Conservation (phyloP, 2,888 invertebrate genomes). For the Limenitis camilla region DNA sequence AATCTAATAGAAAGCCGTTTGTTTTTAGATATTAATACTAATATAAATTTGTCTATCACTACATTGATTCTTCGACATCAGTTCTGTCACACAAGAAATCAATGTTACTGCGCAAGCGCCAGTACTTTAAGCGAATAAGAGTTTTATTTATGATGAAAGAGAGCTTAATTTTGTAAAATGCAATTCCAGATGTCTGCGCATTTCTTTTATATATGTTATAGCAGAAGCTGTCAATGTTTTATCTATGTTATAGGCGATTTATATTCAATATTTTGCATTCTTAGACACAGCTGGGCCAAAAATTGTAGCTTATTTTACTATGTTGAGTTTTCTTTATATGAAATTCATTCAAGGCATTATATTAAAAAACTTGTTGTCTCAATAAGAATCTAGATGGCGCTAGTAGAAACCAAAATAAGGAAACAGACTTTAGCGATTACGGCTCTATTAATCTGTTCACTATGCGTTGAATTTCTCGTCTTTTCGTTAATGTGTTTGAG, state of each 20-base stretch:
- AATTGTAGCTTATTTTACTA: too few species aligned
- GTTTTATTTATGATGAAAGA: not conserved
- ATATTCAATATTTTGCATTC: too few species aligned
- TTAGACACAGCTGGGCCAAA: too few species aligned
- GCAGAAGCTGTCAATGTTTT: not conserved
- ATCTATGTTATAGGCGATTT: conserved; percentile 11
- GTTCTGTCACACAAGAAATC: conserved; percentile 46
- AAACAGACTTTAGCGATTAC: not conserved
- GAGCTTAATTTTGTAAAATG: conserved; percentile 21
- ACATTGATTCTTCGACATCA: conserved; percentile 14
- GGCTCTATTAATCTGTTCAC: too few species aligned
- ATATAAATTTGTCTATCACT: conserved; percentile 14
- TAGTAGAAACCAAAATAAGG: not conserved
- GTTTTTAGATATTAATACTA: not conserved
- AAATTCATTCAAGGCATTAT: too few species aligned
- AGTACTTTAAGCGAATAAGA: conserved; percentile 19
- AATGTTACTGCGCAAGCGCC: conserved; percentile 60
- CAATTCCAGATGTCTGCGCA: conserved; percentile 37
- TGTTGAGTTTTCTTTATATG: too few species aligned
- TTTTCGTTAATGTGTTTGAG: too few species aligned
- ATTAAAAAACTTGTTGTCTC: not conserved
- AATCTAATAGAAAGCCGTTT: too few species aligned
- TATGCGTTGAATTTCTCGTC: too few species aligned
- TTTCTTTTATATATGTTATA: conserved; percentile 28
- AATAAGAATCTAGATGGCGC: conserved; percentile 15